phyloP scores from a whole-genome alignment of 2,888 invertebrate genomes.

The Drosophila antonietae region DNA sequence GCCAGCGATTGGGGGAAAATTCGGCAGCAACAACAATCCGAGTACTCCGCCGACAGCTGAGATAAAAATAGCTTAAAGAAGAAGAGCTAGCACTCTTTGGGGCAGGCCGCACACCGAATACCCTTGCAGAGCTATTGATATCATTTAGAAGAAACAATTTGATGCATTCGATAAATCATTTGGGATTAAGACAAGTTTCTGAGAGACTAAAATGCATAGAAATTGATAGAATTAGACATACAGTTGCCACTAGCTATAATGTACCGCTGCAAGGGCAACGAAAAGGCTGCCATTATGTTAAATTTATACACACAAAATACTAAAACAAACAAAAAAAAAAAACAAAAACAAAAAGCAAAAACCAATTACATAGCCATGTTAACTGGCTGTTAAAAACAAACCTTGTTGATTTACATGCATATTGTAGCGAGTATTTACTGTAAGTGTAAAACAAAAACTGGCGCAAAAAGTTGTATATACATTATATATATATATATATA shows the following conservation, averaged over 20 bases:
- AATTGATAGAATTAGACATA: slow-evolving; percentile 2
- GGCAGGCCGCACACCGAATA: background rate
- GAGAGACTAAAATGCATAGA: slow-evolving; percentile 6
- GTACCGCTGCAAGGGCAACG: slow-evolving; percentile 1
- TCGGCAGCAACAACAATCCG: slow-evolving; percentile 25
- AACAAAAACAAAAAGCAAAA: slow-evolving; percentile 5
- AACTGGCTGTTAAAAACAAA: slow-evolving; percentile 50
- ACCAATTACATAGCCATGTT: slow-evolving; percentile 50
- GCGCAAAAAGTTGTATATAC: slow-evolving; percentile 28
- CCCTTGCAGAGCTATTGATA: background rate
- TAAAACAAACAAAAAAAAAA: background rate
- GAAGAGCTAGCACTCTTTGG: background rate
- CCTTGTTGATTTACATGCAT: slow-evolving; percentile 55
- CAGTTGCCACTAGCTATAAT: slow-evolving; percentile 10
- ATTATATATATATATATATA: slow-evolving; percentile 5
- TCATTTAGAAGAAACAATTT: background rate
- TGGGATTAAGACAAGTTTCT: background rate
- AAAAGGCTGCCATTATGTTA: slow-evolving; percentile 38
- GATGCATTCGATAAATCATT: background rate
- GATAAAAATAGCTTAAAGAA: slow-evolving; percentile 41
- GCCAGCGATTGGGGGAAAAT: slow-evolving; percentile 62
- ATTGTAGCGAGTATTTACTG: slow-evolving; percentile 43
- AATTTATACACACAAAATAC: slow-evolving; percentile 1
- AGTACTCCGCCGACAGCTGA: slow-evolving; percentile 21
- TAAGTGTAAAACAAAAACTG: slow-evolving; percentile 27